Percentiles rank a stretch among this genome's conserved stretches.
Evolutionary conservation across 2,113 vertebrate species (phyloP).

Genomic region (Nyctibius bracteatus): DNA sequence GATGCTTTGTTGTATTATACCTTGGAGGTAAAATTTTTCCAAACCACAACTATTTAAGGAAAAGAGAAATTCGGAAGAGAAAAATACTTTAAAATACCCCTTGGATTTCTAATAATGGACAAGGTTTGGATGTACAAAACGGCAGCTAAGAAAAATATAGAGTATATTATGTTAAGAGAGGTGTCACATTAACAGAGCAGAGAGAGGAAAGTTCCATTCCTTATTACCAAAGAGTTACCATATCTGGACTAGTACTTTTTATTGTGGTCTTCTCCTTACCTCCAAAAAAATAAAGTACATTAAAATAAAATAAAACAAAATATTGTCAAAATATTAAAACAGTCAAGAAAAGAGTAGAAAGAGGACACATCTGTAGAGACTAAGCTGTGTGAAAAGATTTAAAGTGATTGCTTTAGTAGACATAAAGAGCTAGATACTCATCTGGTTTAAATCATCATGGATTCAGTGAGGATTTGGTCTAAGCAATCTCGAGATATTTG

Average conservation of each 20-base stretch:
- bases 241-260: background rate
- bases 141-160: background rate
- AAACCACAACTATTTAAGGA: background rate
- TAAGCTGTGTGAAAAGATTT: background rate
- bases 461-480: background rate
- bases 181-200: background rate
- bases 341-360: background rate
- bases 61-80: background rate
- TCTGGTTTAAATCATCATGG: slow-evolving; percentile 6
- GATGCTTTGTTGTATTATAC: background rate
- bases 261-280: background rate
- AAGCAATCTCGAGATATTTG: background rate
- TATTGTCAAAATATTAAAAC: background rate
- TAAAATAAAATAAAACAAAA: background rate
- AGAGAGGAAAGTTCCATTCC: background rate
- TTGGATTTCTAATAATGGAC: background rate
- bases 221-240: background rate
- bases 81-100: background rate
- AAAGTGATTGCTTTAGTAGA: background rate
- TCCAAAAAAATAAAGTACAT: background rate
- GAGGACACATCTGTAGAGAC: background rate
- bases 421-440: background rate
- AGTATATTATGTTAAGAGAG: background rate
- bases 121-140: background rate
- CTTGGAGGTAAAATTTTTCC: background rate